Conservation (phyloP, 2,797 vertebrate species). For the Enteromius anoplus region DNA sequence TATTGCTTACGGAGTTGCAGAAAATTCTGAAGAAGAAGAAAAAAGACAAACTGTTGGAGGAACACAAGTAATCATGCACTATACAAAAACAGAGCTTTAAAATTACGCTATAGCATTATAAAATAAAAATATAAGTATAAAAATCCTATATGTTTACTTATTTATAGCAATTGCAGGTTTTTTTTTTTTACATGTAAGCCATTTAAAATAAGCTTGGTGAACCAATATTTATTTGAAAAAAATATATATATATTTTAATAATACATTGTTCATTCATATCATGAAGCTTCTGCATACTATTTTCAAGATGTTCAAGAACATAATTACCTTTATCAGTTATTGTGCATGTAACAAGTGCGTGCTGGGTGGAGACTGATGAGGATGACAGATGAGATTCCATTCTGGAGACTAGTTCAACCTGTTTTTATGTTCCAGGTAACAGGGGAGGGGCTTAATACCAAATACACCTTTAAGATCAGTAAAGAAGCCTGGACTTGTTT, state of each 20-base stretch:
- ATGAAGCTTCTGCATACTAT: not conserved
- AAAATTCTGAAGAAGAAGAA: no score
- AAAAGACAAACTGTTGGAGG: no score
- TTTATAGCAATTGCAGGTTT: not conserved
- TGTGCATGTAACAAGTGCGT: not conserved
- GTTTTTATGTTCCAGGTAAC: not conserved
- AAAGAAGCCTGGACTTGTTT: not conserved
- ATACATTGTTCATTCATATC: not conserved
- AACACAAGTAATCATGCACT: no score
- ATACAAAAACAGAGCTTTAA: no score
- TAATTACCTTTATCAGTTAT: not conserved
- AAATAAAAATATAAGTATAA: no score
- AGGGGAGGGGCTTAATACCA: constrained; percentile 3
- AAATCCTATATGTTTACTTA: not conserved
- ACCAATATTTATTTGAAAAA: not conserved
- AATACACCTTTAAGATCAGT: not conserved
- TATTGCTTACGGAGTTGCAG: no score
- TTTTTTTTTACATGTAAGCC: not conserved
- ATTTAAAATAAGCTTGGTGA: not conserved
- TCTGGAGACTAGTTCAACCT: constrained; percentile 10
- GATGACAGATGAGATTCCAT: constrained; percentile 16
- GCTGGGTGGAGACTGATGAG: not conserved
- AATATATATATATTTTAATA: not conserved
- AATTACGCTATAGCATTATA: no score
- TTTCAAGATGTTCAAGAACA: not conserved